Evolutionary conservation across 1,140 invertebrate species (phyloP), one percentile per base, ranked within the genome.

Genomic region (Drosophila sp.): DNA sequence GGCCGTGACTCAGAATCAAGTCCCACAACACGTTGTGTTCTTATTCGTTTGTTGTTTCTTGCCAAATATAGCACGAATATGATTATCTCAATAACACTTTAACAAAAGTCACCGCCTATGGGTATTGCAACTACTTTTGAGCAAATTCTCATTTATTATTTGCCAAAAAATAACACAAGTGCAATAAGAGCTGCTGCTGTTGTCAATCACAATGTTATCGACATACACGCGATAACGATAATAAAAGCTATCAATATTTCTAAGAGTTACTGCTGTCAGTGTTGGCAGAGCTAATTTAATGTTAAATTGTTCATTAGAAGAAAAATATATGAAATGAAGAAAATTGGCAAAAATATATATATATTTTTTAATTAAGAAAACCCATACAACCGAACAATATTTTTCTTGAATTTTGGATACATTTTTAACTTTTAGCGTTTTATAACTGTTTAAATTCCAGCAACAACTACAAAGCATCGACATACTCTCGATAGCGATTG

Each of bases 61-160:
- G n/a, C 5, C 40, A 40, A 21, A 43, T 25, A 45, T 5, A 18
- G 46, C 8, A 4, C 41, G 29, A 40, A 16, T 8, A 5, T 13
- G 7, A 16, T n/a, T n/a, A 25, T 11, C 3, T 7, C 21, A 21
- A 46, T 18, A 53, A 45, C 14, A 46, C 14, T 4, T 25, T 9
- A 21, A 34, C 11, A 59, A 54, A 32, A 25, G 14, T 7, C 14
- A 54, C 38, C 9, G 7, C 45, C 54, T 8, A 18, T n/a, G n/a
- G 29, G 4, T 21, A 7, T 13, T n/a, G 2, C 54, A 25, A 3
- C 7, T 21, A 32, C 29, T 67, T 67, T 59, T 67, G n/a, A 25
- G 13, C 1, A 7, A 59, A 13, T 59, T 72, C 66, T 72, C 54
- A 72, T 72, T 72, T 67, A 72, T 25, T 67, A 72, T 45, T 67